Evolutionary conservation across 53 echinoderm and acorn worm genomes (phyloP), one percentile per base, ranked within the genome.

Genomic region (Astropecten irregularis): DNA sequence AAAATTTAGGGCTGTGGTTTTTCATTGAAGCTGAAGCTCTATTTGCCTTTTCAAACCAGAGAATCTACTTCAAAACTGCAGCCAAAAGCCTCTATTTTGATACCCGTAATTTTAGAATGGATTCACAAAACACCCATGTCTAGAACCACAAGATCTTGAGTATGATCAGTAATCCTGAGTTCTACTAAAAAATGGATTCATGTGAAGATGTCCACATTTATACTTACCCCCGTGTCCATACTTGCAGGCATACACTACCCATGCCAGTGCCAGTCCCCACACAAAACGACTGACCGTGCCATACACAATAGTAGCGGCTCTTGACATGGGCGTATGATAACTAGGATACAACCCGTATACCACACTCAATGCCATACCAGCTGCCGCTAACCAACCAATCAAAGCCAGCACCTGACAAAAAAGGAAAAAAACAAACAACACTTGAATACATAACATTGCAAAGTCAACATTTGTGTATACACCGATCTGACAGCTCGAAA

Each of bases 201-300:
- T n/a, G n/a, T n/a, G n/a, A n/a, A n/a, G n/a, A n/a, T n/a, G n/a
- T n/a, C n/a, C n/a, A n/a, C n/a, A n/a, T n/a, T n/a, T n/a, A n/a
- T 11, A 47, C 77, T 46, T 61, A 97, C 97, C 97, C 82, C 94
- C 94, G 47, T 93, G 87, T 9, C 97, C 97, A 72, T 92, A 92
- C 37, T 90, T 87, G 84, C 93, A 97, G 8, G 97, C 97, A 77
- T 86, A 94, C 15, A 97, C 92, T 14, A 97, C 88, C 97, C 97
- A 97, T 2, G 94, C 74, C 7, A 97, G 68, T 1, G 69, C 69
- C 21, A 92, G 22, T 10, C 66, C 85, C 97, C 97, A 97, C 5
- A 92, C 92, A 60, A 91, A 94, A 15, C 92, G 84, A 44, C 90
- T 84, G 0, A 97, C 34, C 16, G 77, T 63, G 54, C 81, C 86